Evolutionary conservation across 2,888 invertebrate genomes (phyloP).

Genomic region (Eupithecia exiguata): DNA sequence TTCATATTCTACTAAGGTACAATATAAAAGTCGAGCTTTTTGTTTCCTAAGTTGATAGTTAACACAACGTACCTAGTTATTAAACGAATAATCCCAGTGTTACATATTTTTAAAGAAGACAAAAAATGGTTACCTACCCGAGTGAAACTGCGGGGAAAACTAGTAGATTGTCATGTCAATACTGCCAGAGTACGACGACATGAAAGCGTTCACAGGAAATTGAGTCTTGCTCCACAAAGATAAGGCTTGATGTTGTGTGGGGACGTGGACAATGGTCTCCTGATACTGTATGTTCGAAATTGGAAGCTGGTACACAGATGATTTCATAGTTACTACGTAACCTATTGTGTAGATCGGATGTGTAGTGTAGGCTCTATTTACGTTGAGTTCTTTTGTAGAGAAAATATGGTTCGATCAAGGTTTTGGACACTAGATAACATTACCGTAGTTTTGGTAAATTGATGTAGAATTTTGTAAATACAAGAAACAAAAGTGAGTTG

Average conservation of each 20-base stretch:
- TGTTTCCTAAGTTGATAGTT: not conserved
- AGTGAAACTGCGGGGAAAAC: not conserved
- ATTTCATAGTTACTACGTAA: slow-evolving; percentile 20
- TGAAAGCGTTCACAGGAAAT: slow-evolving; percentile 18
- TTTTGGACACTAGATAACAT: too few species aligned
- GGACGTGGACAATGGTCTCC: slow-evolving; percentile 24
- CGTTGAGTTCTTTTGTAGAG: not conserved
- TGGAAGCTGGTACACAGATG: slow-evolving; percentile 26
- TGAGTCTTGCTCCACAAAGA: slow-evolving; percentile 2
- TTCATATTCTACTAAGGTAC: too few species aligned
- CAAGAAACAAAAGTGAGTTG: not conserved
- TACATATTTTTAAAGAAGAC: not conserved
- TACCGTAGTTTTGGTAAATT: not conserved
- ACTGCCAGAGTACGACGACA: slow-evolving; percentile 9
- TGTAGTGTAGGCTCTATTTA: not conserved
- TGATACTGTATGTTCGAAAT: slow-evolving; percentile 28
- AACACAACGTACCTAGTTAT: not conserved
- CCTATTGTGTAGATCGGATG: not conserved
- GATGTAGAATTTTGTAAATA: not conserved
- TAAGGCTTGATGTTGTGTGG: slow-evolving; percentile 20
- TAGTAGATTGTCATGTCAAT: not conserved
- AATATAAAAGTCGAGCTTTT: not conserved
- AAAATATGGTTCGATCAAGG: not conserved
- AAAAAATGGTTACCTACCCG: too few species aligned
- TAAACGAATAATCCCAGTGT: not conserved